Evolutionary conservation across 1,140 invertebrate species (phyloP), one percentile per base, ranked within the genome.

Genomic region (Himalopsyche phryganea): DNA sequence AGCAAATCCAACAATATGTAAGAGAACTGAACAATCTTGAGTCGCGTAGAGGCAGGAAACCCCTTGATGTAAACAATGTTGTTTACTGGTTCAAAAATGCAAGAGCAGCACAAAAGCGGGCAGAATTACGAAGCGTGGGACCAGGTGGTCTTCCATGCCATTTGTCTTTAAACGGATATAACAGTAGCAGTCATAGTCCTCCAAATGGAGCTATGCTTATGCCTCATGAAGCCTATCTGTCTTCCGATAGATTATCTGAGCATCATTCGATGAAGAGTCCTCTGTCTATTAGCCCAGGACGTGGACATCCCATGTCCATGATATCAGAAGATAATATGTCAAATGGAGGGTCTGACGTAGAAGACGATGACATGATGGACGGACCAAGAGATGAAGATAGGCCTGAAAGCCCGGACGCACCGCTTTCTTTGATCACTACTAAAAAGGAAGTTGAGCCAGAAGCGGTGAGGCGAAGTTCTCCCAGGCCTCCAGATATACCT

Each of bases 71-170:
- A 1, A 96, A 96, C 68, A 98, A 98, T 71, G 94, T 98, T 9
- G 94, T 98, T 15, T 98, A 98, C 72, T 98, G 96, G 96, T 98
- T 98, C 72, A 98, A 98, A 75, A 98, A 98, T 71, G 94, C 96
- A 0, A 81, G 96, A 50, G 96, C 96, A 7, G 95, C 96, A 1
- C 91, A 94, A 71, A 95, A 97, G 69, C 79, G 94, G 36, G 89
- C 90, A 0, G 90, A 92, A 74, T 83, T 87, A 50, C 79, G 90
- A 49, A 81, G 76, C 60, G 77, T 81, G 40, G 55, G 65, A 40
- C 40, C 66, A 19, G 73, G 80, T 48, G 79, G 79, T 13, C 53
- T 82, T 41, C 67, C 75, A 33, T 80, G 80, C 47, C 81, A 81
- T 64, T 68, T 83, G 32, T 71, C 78, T 4, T 67, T 81, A 6